Base-by-base conservation (phyloP, 2,888 invertebrate species). In the Cerastis rubricosa region DNA sequence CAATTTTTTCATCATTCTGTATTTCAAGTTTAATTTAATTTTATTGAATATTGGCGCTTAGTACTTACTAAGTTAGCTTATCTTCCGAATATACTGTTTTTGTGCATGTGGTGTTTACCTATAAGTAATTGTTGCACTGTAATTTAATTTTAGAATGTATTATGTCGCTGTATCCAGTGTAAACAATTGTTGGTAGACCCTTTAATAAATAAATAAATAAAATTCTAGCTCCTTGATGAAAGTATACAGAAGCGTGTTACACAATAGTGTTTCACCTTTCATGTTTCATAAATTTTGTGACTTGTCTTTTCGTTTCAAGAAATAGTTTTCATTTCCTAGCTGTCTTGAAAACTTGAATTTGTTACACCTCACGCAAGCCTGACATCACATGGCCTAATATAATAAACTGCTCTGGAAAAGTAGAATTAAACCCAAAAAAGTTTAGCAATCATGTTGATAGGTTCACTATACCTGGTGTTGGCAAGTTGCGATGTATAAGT, bases 301-400 rank as follows among this genome's bases (percentile, higher is more conserved):
- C 45, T 57, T 78, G 71, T 78, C 68, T 78, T 83, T 74, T 51
- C 69, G 68, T 45, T 83, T 71, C 65, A 83, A n/a, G 22, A 66
- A 74, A 78, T 59, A 70, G 71, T 71, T 74, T 66, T 12, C 14
- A 86, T 86, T 86, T 72, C 43, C 29, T 69, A 69, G 71, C 19
- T 78, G 54, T 83, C 71, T 74, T 69, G 47, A 63, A 74, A 85
- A 74, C 74, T 70, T 45, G 70, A 72, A 78, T 83, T 74, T 78
- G 19, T 77, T 68, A 19, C 40, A 49, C 47, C 49, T 59, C 66
- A 84, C 71, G 86, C 79, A 54, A 86, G 17, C 57, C 17, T 54
- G 70, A 57, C 19, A 65, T 74, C 51, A 45, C 22, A 17, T 17
- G 49, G 49, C 45, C 25, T 59, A 63, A 59, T 66, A 78, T 57